Evolutionary conservation across 2,888 invertebrate genomes (phyloP).

Genomic region (Epistrophe eligans): DNA sequence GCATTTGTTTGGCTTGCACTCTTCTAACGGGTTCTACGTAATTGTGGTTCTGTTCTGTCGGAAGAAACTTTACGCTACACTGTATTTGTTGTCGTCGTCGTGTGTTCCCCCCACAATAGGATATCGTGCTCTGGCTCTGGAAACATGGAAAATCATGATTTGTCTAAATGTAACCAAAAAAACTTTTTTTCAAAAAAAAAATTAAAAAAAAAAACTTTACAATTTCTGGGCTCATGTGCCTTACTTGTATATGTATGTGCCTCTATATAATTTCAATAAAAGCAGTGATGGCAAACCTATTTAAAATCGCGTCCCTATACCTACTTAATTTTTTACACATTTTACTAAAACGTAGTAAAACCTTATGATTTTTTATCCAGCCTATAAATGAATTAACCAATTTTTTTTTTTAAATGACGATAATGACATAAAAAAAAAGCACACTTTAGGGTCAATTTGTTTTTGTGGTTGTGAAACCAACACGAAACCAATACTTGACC

Average conservation of each 20-base stretch:
- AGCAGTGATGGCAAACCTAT: background rate
- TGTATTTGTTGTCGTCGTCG: background rate
- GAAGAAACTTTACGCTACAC: slow-evolving; percentile 25
- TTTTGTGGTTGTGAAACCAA: too few species aligned
- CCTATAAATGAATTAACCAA: too few species aligned
- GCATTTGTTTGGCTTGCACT: slow-evolving; percentile 74
- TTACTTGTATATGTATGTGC: background rate
- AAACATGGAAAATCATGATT: slow-evolving; percentile 65
- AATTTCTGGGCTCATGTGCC: background rate
- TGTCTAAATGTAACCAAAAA: slow-evolving; percentile 67
- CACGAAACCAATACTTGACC: too few species aligned
- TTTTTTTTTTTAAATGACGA: too few species aligned
- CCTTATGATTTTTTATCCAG: too few species aligned
- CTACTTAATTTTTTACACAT: too few species aligned
- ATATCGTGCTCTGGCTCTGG: slow-evolving; percentile 5
- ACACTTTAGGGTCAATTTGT: too few species aligned
- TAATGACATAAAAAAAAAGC: too few species aligned
- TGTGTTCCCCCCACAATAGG: slow-evolving; percentile 54
- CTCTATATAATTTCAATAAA: background rate
- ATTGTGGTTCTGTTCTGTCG: slow-evolving; percentile 26
- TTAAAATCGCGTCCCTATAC: background rate
- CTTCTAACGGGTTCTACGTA: slow-evolving; percentile 10
- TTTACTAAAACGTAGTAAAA: too few species aligned
- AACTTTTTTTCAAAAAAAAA: background rate
- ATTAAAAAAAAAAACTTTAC: slow-evolving; percentile 6